Evolutionary conservation across 2,113 vertebrate genomes (phyloP).

Genomic region (Neoarius graeffei): DNA sequence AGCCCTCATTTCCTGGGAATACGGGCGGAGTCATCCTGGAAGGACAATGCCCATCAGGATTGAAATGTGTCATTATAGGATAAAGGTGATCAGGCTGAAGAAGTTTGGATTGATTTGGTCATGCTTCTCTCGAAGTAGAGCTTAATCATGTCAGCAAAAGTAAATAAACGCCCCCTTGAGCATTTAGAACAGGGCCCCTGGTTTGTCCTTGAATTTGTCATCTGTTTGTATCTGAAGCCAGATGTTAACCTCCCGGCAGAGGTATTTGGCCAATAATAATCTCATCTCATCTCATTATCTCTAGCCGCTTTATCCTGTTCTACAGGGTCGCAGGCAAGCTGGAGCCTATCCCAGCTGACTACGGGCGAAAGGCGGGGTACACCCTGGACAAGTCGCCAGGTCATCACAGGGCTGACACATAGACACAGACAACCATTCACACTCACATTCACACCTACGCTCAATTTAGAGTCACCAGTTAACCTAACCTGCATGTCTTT

Average conservation of each 20-base stretch:
- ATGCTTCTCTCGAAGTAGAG: neutral
- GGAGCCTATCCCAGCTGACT: too few relatives aligned
- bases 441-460: too few relatives aligned
- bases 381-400: too few relatives aligned
- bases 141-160: neutral
- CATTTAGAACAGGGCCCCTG: neutral
- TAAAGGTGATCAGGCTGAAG: neutral
- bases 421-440: too few relatives aligned
- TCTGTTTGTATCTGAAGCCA: neutral
- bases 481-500: too few relatives aligned
- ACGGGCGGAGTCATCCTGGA: neutral
- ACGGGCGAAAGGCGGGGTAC: too few relatives aligned
- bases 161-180: neutral
- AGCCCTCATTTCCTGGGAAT: neutral
- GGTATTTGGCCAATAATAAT: neutral
- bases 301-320: too few relatives aligned
- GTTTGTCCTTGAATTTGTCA: neutral
- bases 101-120: neutral
- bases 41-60: too few relatives aligned
- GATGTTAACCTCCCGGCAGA: neutral
- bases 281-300: too few relatives aligned
- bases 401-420: too few relatives aligned
- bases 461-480: too few relatives aligned
- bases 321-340: too few relatives aligned
- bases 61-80: neutral